phyloP scores from a whole-genome alignment of 2,888 invertebrate genomes.

The Cantharis nigra region DNA sequence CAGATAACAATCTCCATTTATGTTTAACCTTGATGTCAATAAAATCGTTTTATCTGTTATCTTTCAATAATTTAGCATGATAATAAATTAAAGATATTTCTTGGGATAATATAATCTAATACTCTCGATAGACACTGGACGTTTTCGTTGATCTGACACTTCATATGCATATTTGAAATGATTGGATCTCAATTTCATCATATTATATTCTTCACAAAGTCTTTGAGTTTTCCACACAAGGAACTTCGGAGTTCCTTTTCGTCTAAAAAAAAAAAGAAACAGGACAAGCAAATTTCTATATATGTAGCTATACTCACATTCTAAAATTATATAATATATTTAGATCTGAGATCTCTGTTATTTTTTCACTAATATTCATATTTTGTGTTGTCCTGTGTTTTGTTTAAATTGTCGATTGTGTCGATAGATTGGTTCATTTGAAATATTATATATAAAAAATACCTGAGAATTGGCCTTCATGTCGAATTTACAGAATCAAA shows the following conservation, averaged over 20 bases:
- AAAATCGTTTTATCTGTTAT: not conserved
- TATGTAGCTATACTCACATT: not conserved
- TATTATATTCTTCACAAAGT: no score
- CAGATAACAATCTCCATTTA: not conserved
- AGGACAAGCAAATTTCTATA: not conserved
- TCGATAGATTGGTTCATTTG: not conserved
- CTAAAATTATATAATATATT: not conserved
- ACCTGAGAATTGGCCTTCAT: not conserved
- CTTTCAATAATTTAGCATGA: not conserved
- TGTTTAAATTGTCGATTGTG: not conserved
- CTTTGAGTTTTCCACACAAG: no score
- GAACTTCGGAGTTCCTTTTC: not conserved
- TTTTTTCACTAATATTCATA: not conserved
- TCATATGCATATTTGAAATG: no score
- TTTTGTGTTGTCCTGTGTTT: not conserved
- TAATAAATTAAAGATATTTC: not conserved
- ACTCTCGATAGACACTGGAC: no score
- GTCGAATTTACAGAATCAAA: not conserved
- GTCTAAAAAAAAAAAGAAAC: not conserved
- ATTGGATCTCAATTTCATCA: no score
- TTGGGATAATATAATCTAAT: not conserved
- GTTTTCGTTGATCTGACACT: no score
- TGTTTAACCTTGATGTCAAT: not conserved
- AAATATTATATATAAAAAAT: not conserved
- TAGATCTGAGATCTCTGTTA: not conserved